Base-by-base conservation (phyloP, 1,140 invertebrate species). In the Nylanderia fulva region DNA sequence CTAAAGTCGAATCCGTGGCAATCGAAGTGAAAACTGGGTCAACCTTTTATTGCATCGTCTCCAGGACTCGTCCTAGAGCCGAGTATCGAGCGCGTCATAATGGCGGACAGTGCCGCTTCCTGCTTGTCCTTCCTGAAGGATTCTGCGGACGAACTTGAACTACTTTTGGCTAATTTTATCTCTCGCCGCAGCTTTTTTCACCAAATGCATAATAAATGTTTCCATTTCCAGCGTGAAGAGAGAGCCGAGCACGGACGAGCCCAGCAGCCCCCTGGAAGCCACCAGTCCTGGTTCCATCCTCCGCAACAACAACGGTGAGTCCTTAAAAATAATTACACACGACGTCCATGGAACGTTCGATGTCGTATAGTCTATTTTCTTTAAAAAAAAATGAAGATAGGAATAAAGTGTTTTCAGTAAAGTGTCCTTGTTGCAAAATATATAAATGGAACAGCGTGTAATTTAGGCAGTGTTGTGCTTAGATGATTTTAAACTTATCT, bases 231-330 rank as follows among this genome's bases (percentile, higher is more conserved):
- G 95, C 90, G 94, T 96, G 72, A 96, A 96, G 90, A 95, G 94
- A 91, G 95, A 96, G 90, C 94, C 95, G 60, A 94, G 92, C 87
- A 95, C 94, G 85, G 94, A 95, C 83, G 95, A 95, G 84, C 95
- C 95, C 66, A 95, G 93, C 90, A 96, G 95, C 92, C 95, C 95
- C 90, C 92, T 95, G 71, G 95, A 96, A 91, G 95, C 95, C 60
- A 93, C 94, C 90, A 96, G 95, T 91, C 95, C 95, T 63, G 93
- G 93, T 80, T 94, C 95, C 72, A 94, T 94, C 87, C 90, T 94
- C 86, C 93, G 93, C 88, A 95, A 94, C 91, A 94, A 93, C 91
- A 94, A 93, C 91, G 95, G 95, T 95, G 91, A 94, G 93, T 91
- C 76, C 68, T 86, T 85, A 76, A 83, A 60, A 88, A 61, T 63